Conservation (phyloP, 2,113 vertebrate genomes). For the Neopipo cinnamomea region DNA sequence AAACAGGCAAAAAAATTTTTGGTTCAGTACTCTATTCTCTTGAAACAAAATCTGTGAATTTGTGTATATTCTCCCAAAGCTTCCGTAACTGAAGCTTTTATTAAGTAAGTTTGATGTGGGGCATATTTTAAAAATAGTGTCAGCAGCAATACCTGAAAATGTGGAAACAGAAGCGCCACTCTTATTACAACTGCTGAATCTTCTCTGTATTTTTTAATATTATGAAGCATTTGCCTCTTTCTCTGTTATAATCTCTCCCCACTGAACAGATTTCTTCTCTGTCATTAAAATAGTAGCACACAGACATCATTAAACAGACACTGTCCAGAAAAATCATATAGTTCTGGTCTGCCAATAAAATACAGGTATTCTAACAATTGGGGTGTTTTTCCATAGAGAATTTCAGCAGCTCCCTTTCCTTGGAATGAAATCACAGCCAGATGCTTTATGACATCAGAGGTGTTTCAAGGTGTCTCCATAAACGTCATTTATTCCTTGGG, state of each 20-base stretch:
- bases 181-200: not conserved
- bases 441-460: conserved; percentile 45
- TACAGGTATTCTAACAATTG: not conserved
- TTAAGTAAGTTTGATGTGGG: conserved; percentile 19
- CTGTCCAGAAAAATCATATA: not conserved
- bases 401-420: not conserved
- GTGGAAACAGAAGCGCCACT: conserved; percentile 31
- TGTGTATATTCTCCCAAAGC: not conserved
- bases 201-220: conserved; percentile 10
- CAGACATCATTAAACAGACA: not conserved
- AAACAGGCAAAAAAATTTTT: not conserved
- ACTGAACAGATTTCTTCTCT: not conserved
- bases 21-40: not conserved
- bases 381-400: not conserved
- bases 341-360: not conserved
- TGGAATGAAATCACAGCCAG: conserved; percentile 26
- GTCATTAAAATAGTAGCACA: not conserved
- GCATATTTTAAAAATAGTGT: conserved; percentile 25
- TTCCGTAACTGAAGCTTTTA: conserved; percentile 20
- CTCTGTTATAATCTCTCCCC: not conserved
- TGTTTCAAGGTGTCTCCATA: conserved; percentile 34
- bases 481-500: conserved; percentile 42
- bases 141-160: conserved; percentile 17
- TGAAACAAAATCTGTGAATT: not conserved
- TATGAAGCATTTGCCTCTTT: not conserved